These are phyloP conservation scores for Melozone crissalis DNA, from an alignment of 2,113 vertebrate genomes.

Conservation along the genomic window DNA sequence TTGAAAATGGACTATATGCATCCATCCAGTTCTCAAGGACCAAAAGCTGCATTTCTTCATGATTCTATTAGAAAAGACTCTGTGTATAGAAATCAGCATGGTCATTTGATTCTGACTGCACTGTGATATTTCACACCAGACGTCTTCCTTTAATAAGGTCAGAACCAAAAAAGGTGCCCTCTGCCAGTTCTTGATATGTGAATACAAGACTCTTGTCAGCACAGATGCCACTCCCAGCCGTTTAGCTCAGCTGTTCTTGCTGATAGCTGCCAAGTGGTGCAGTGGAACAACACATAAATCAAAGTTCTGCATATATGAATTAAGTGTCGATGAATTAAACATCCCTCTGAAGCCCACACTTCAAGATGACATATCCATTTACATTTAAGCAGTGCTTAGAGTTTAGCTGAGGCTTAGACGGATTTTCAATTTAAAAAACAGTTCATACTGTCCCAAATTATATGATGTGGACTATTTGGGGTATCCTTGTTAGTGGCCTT, in stretches of 20 bases:
- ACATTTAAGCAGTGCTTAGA: not conserved
- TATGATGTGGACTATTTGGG: not conserved
- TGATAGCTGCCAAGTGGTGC: conserved; percentile 14
- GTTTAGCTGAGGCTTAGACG: not conserved
- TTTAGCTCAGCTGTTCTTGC: conserved; percentile 1
- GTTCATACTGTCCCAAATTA: not conserved
- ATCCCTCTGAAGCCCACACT: not conserved
- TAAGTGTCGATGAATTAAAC: not conserved
- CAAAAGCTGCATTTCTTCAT: not conserved
- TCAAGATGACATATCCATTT: not conserved
- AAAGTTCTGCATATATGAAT: not conserved
- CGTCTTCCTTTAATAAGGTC: conserved; percentile 6
- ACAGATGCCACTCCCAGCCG: conserved; percentile 7
- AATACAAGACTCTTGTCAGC: conserved; percentile 18
- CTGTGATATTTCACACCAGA: not conserved
- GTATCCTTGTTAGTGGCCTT: not conserved
- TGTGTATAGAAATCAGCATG: not conserved
- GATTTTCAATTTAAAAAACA: not conserved
- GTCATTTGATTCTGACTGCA: not conserved
- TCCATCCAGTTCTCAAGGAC: not conserved
- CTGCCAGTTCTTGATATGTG: conserved; percentile 4
- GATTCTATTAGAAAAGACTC: not conserved
- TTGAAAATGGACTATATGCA: not conserved
- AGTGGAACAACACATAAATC: conserved; percentile 7
- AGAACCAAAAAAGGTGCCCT: not conserved